A percentile compares a stretch with the other conserved stretches of the same genome.
Conservation (phyloP, 2,113 vertebrate genomes). For the Grallaria varia region DNA sequence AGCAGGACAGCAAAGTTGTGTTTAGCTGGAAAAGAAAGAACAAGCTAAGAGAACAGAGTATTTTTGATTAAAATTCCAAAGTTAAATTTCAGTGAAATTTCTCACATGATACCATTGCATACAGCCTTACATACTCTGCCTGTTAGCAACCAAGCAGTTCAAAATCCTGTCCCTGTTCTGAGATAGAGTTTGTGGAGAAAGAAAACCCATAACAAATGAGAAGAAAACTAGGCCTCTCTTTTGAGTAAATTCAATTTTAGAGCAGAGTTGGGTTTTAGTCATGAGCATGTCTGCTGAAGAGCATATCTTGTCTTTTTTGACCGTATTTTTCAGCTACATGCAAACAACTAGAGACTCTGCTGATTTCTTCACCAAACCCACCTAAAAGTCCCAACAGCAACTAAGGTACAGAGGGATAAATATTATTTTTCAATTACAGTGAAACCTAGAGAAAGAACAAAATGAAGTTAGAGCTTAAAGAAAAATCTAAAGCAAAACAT, state of each 20-base stretch:
- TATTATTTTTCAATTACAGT: background rate
- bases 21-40: background rate
- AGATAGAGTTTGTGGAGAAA: background rate
- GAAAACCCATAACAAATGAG: background rate
- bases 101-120: accelerated
- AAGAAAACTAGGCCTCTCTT: background rate
- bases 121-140: background rate
- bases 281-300: background rate
- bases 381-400: background rate
- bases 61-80: background rate
- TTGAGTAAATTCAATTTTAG: background rate
- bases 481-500: background rate
- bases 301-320: background rate
- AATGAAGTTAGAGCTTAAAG: background rate
- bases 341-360: background rate
- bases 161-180: background rate
- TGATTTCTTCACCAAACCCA: background rate
- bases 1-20: background rate
- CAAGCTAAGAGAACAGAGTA: background rate
- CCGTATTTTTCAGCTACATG: background rate
- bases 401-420: background rate
- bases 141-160: background rate
- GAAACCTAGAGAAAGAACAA: background rate
- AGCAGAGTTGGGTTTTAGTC: background rate
- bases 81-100: background rate